Evolutionary conservation across 2,797 vertebrate genomes (phyloP), one percentile per base, ranked within the genome.

Genomic region (Platalea minor): DNA sequence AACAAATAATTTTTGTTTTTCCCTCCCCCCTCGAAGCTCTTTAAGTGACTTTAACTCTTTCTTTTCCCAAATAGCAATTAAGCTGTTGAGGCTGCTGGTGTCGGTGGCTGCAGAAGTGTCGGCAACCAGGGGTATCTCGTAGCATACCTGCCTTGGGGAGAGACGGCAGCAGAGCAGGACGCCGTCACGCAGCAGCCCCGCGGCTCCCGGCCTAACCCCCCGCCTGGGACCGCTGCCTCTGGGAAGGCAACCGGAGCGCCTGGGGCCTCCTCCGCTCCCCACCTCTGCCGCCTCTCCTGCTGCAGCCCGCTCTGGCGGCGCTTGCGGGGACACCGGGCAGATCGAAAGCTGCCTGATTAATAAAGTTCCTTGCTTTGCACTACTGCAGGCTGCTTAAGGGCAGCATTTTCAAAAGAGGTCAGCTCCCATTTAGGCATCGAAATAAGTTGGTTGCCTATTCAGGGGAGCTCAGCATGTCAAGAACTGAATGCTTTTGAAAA

Each of bases 381-480:
- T 75, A 35, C 85, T 96, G 87, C 89, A 86, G 76, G 37, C 95
- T 96, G 91, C 85, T 96, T 92, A 93, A 93, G 87, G 91, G 85
- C 94, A 95, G 76, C 76, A 75, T 96, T 96, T 96, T 95, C 94
- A 95, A 95, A 95, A 95, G 94, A 78, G 93, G 93, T 96, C 89
- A 96, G 89, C 83, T 97, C 74, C 94, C 85, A 96, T 95, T 97
- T 95, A 96, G 77, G 83, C 89, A 63, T 95, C 88, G 16, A 91
- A 97, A 94, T 95, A 96, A 94, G 88, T 96, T 94, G 89, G 76
- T 95, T 85, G 95, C 83, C 93, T 96, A 97, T 96, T 97, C 94
- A 96, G 96, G 91, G 91, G 83, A 90, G 74, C 93, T 93, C 92
- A 96, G 95, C 94, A 86, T 92, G 92, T 94, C 93, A 92, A 95